These are phyloP conservation scores for Amiota communis DNA, from an alignment of 2,888 invertebrate genomes.

Conservation along the genomic window DNA sequence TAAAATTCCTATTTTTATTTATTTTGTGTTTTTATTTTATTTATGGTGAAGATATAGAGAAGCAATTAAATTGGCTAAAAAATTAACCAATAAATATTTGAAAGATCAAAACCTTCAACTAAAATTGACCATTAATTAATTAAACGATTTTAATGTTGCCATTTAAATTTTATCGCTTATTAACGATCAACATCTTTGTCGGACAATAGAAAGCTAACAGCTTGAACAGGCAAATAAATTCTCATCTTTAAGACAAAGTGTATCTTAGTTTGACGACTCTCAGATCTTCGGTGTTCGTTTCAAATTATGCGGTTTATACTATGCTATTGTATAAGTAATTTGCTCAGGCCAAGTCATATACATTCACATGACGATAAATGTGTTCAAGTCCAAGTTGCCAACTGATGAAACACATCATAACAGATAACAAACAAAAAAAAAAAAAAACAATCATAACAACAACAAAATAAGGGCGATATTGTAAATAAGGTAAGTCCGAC, in stretches of 20 bases:
- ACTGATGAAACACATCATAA: background rate
- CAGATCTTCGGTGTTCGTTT: background rate
- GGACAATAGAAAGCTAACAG: conserved; percentile 41
- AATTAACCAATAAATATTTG: conserved; percentile 20
- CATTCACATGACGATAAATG: conserved; percentile 23
- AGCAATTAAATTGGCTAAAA: conserved; percentile 16
- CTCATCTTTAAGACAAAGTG: conserved; percentile 26
- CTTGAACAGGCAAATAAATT: conserved; percentile 53
- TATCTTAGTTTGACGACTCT: background rate
- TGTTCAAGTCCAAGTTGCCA: background rate
- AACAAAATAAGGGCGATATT: background rate
- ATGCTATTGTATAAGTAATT: too few relatives aligned
- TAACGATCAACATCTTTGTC: conserved; percentile 49
- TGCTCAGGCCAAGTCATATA: background rate
- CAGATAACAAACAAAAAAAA: too few relatives aligned
- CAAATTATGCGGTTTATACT: conserved; percentile 20
- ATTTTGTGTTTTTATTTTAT: background rate
- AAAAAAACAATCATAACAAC: conserved; percentile 1
- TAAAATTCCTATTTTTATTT: background rate
- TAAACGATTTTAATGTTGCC: conserved; percentile 63
- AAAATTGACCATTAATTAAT: conserved; percentile 64
- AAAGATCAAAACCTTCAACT: conserved; percentile 16
- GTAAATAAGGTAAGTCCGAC: too few relatives aligned
- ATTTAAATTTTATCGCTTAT: conserved; percentile 58
- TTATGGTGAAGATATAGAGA: background rate